phyloP scores from a whole-genome alignment of 2,113 vertebrate genomes.

The Phylloscopus whistleri region DNA sequence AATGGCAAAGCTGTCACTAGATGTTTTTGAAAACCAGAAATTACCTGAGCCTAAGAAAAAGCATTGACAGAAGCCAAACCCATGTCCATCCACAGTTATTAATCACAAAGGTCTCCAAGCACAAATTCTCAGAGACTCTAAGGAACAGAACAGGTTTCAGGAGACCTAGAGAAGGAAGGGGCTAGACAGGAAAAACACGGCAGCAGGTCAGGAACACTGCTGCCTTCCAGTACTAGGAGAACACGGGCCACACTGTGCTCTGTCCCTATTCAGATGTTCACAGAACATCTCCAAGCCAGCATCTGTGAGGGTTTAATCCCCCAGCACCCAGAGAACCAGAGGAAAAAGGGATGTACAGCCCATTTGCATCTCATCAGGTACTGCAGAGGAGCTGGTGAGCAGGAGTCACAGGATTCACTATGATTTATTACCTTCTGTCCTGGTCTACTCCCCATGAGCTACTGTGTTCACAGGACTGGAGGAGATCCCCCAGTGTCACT shows the following conservation, averaged over 20 bases:
- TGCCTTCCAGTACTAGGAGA: neutral
- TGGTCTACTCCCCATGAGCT: neutral
- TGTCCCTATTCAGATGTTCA: neutral
- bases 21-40: neutral
- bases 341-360: neutral
- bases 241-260: accelerated
- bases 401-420: neutral
- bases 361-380: neutral
- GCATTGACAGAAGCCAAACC: neutral
- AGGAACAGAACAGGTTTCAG: neutral
- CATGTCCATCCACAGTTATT: neutral
- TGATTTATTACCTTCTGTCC: neutral
- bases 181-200: neutral
- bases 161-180: neutral
- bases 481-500: neutral
- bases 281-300: neutral
- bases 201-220: neutral
- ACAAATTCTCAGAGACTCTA: neutral
- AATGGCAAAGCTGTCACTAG: neutral
- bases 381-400: neutral
- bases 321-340: accelerated
- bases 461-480: neutral
- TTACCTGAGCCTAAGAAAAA: neutral
- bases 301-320: neutral
- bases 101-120: neutral